Percentiles rank a stretch among this genome's conserved stretches.
Evolutionary conservation across 23 tunicate species (phyloP).

Genomic region (Ciona savignyi): DNA sequence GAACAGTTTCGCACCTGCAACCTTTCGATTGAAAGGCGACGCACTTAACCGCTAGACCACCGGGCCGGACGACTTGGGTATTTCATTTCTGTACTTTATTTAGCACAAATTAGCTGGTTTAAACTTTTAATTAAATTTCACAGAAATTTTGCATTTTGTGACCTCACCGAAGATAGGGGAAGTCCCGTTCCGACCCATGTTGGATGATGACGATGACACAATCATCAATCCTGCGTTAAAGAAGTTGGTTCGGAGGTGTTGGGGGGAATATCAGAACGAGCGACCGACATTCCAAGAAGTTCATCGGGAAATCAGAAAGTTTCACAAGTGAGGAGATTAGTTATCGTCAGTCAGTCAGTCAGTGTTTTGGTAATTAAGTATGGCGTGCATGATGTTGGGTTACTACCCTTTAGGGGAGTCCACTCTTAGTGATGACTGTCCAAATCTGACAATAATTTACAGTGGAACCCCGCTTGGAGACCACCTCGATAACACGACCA

Average conservation of each 20-base stretch:
- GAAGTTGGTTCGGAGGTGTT: slow-evolving; percentile 34
- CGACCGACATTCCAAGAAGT: slow-evolving; percentile 68
- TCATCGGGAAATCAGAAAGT: slow-evolving; percentile 28
- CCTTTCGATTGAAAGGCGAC: no score
- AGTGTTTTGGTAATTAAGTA: no score
- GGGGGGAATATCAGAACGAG: slow-evolving; percentile 57
- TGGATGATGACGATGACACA: slow-evolving; percentile 67
- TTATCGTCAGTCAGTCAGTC: no score
- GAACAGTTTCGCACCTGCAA: no score
- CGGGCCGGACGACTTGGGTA: no score
- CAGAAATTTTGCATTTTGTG: slow-evolving; percentile 46
- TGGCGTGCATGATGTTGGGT: no score
- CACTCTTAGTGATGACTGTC: no score
- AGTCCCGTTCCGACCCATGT: slow-evolving; percentile 67
- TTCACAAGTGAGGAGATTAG: slow-evolving; percentile 29
- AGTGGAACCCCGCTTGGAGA: no score
- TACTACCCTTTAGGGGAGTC: no score
- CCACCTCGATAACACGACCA: no score
- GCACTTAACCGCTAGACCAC: no score
- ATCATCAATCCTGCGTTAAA: slow-evolving; percentile 19
- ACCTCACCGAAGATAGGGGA: slow-evolving; percentile 15
- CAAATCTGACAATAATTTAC: no score
- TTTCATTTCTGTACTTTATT: neutral
- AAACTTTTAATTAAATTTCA: neutral
- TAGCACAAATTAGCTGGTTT: neutral